Percentiles rank a stretch among this genome's conserved stretches.
These are phyloP conservation scores for Sternotherus odoratus DNA, from an alignment of 2,797 vertebrate genomes.

Conservation along the genomic window DNA sequence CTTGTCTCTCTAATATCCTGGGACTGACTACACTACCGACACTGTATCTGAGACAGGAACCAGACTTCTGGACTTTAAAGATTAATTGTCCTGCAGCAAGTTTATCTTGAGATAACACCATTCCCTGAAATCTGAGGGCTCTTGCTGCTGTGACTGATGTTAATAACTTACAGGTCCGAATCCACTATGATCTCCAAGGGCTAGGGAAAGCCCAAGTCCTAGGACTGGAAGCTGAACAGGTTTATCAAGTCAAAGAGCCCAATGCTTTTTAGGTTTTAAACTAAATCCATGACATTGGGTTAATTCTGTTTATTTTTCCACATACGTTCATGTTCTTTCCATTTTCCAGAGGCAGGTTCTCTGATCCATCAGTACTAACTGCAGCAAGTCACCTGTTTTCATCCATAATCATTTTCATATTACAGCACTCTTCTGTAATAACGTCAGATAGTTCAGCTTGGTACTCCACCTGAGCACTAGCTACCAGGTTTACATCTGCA, in stretches of 20 bases:
- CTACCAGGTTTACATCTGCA: background rate
- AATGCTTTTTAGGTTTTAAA: background rate
- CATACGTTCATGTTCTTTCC: slow-evolving; percentile 7
- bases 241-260: background rate
- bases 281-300: background rate
- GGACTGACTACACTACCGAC: background rate
- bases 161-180: accelerated
- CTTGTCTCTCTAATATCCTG: background rate
- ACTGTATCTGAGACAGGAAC: background rate
- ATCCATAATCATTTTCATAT: background rate
- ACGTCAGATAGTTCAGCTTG: background rate
- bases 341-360: slow-evolving; percentile 58
- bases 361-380: slow-evolving; percentile 60
- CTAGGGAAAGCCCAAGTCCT: accelerated
- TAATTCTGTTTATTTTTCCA: slow-evolving; percentile 33
- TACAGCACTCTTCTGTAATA: no score
- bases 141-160: background rate
- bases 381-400: slow-evolving; percentile 37
- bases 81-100: background rate
- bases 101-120: background rate
- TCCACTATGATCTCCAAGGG: slow-evolving; percentile 1
- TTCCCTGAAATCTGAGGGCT: background rate
- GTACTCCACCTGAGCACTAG: background rate
- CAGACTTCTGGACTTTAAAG: background rate
- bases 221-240: background rate